phyloP scores from a whole-genome alignment of 1,140 invertebrate species.

The Akabosia matsudoensis region DNA sequence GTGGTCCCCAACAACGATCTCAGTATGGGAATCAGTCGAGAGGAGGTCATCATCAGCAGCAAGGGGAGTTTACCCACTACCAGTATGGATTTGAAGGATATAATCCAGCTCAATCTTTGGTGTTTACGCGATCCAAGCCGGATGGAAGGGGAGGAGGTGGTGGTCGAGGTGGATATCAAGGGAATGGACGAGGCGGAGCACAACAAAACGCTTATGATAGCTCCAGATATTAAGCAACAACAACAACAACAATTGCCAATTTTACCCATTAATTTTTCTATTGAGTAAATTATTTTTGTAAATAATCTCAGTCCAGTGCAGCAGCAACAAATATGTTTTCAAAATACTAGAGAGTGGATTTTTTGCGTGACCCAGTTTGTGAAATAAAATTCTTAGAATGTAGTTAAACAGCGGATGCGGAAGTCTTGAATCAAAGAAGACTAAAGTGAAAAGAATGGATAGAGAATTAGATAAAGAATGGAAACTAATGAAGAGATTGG shows the following conservation, averaged over 20 bases:
- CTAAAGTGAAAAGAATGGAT: too few relatives aligned
- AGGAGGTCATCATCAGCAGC: constrained; percentile 9
- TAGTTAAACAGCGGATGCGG: too few relatives aligned
- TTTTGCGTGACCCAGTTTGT: too few relatives aligned
- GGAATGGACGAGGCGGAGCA: background rate
- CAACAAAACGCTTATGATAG: background rate
- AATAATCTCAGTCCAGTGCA: too few relatives aligned
- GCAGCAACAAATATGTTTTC: too few relatives aligned
- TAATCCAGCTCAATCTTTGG: constrained; percentile 29
- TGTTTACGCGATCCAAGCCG: constrained; percentile 29
- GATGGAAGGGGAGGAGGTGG: background rate
- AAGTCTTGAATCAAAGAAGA: too few relatives aligned
- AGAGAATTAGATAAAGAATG: background rate
- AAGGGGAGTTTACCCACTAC: background rate
- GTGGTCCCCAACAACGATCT: background rate
- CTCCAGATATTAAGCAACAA: too few relatives aligned
- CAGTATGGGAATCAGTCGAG: background rate
- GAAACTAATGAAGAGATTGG: too few relatives aligned
- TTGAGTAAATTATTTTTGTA: background rate
- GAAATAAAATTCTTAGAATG: too few relatives aligned
- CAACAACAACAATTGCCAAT: too few relatives aligned
- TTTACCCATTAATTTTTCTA: background rate
- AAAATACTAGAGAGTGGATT: too few relatives aligned
- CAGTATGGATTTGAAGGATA: constrained; percentile 1
- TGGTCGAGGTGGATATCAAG: background rate